These are phyloP conservation scores for Chrysomela aeneicollis DNA, from an alignment of 2,888 invertebrate genomes.

Conservation along the genomic window DNA sequence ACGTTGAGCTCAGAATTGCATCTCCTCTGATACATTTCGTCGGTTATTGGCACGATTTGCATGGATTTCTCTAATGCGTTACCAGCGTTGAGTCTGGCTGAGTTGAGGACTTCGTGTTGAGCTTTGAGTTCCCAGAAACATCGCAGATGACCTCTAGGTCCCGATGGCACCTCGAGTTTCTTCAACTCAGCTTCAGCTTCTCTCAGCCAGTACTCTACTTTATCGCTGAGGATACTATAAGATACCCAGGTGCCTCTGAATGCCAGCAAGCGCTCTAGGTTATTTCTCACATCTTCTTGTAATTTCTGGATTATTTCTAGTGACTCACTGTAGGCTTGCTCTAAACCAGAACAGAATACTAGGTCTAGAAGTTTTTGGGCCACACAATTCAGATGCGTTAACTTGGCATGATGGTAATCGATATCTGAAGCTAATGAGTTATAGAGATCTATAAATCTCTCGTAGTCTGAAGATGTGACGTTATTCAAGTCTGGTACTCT, in stretches of 20 bases:
- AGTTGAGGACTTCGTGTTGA: constrained; percentile 84
- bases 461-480: constrained; percentile 84
- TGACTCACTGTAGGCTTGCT: constrained; percentile 76
- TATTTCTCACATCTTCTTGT: constrained; percentile 78
- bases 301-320: constrained; percentile 76
- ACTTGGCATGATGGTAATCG: constrained; percentile 80
- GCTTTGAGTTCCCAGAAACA: constrained; percentile 91
- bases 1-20: constrained; percentile 80
- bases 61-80: constrained; percentile 79
- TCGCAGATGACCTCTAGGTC: constrained; percentile 75
- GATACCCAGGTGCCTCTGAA: constrained; percentile 82
- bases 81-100: constrained; percentile 76
- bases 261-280: constrained; percentile 73
- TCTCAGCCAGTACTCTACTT: constrained; percentile 79
- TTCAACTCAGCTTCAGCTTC: constrained; percentile 76
- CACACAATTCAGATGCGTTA: constrained; percentile 75
- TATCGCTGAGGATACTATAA: constrained; percentile 76
- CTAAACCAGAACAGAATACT: constrained; percentile 77
- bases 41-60: constrained; percentile 81
- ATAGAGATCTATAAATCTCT: constrained; percentile 84
- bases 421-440: constrained; percentile 82
- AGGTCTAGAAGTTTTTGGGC: constrained; percentile 78
- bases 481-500: constrained; percentile 82
- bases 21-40: constrained; percentile 82
- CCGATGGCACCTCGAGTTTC: constrained; percentile 69